phyloP scores from a whole-genome alignment of 2,888 invertebrate genomes.

The Penaeus monodon region DNA sequence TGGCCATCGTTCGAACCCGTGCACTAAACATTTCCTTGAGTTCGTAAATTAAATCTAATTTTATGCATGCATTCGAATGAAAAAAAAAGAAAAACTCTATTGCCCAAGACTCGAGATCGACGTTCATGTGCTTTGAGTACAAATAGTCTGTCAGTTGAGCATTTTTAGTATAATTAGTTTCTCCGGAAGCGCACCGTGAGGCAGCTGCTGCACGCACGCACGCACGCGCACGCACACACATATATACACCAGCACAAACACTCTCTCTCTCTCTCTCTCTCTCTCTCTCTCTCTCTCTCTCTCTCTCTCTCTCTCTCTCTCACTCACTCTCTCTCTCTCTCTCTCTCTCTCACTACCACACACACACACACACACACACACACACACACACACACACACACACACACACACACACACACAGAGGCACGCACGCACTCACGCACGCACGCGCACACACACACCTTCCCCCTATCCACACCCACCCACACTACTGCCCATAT shows the following conservation, averaged over 20 bases:
- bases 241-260: background rate
- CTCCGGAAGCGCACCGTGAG: conserved; percentile 13
- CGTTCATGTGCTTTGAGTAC: conserved; percentile 10
- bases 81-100: background rate
- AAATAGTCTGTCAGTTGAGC: conserved; percentile 17
- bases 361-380: conserved; percentile 24
- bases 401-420: no score
- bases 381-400: conserved; percentile 19
- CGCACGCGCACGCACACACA: conserved; percentile 16
- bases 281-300: conserved; percentile 3
- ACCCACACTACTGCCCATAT: background rate
- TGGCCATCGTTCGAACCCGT: background rate
- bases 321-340: conserved; percentile 12
- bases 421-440: background rate
- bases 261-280: conserved; percentile 10
- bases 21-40: background rate
- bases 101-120: background rate
- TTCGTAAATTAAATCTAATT: conserved; percentile 1
- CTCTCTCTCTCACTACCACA: background rate
- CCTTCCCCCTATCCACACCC: background rate
- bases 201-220: conserved; percentile 11
- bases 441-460: background rate
- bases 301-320: background rate
- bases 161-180: conserved; percentile 10
- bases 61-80: background rate